Evolutionary conservation across 2,888 invertebrate genomes (phyloP), one percentile per base, ranked within the genome.

Genomic region (Dicyrtomina minuta): DNA sequence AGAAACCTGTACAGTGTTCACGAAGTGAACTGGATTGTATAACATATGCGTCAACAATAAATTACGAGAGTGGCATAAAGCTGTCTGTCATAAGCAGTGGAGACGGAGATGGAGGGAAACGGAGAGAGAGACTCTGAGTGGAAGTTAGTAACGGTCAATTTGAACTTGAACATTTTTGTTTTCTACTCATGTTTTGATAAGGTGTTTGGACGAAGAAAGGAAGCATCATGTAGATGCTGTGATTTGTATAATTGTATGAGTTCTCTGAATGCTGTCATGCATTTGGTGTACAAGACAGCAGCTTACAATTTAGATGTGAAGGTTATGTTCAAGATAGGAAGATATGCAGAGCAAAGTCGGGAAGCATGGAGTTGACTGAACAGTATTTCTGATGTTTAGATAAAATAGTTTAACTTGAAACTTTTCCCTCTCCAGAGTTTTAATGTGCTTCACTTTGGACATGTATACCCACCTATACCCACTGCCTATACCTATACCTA

Each of bases 1-100:
- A 22, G 33, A 33, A 33, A 33, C 33, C 33, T 51, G 51, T 20
- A 51, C 20, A 49, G 49, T 49, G 10, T 12, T n/a, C 17, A 22
- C 17, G 5, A 22, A 33, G 33, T 33, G 33, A 33, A 33, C 33
- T 33, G 33, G 33, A 33, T 33, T 33, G 24, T 27, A 55, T 5
- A 55, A 55, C 15, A 46, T 49, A 65, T 53, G 55, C 55, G 53
- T 62, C 62, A 62, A 46, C 62, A 65, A 65, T 65, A 65, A 65
- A 65, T 65, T 43, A 65, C 55, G 55, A 43, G 53, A 56, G 65
- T 39, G 20, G 33, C 33, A 43, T 65, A 65, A 65, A 65, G 56
- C 65, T 65, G 65, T 65, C 65, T 55, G 33, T 33, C 33, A 33
- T 33, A 33, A 33, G 33, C 33, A 33, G n/a, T n/a, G n/a, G n/a